Conservation (phyloP, 2,113 vertebrate species). For the Callionymus lyra region DNA sequence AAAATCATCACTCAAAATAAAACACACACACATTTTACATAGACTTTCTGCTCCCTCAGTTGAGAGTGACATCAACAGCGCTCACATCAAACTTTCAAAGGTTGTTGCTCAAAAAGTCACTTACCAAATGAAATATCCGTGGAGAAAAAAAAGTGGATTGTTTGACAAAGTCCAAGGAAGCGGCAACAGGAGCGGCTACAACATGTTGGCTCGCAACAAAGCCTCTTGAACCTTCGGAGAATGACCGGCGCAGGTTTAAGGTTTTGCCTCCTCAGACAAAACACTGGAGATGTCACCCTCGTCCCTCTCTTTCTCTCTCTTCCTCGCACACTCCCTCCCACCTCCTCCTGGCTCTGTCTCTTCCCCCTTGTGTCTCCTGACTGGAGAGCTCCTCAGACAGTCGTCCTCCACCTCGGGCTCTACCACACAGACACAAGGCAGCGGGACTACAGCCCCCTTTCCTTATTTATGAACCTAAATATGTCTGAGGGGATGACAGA, state of each 20-base stretch:
- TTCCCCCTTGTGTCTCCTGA: slow-evolving; percentile 53
- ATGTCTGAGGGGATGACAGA: slow-evolving; percentile 79
- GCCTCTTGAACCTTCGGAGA: slow-evolving; percentile 42
- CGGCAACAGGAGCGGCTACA: slow-evolving; percentile 34
- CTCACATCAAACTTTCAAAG: no score
- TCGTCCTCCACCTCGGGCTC: slow-evolving; percentile 59
- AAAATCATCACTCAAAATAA: no score
- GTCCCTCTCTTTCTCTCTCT: slow-evolving; percentile 23
- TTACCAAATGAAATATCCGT: no score
- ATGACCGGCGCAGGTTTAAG: slow-evolving; percentile 57
- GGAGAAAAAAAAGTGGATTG: slow-evolving; percentile 7
- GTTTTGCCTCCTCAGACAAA: slow-evolving; percentile 59
- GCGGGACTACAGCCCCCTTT: slow-evolving; percentile 59
- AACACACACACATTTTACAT: no score
- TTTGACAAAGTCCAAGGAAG: slow-evolving; percentile 48
- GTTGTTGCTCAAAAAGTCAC: no score
- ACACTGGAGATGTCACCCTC: slow-evolving; percentile 62
- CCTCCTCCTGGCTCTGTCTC: slow-evolving; percentile 48
- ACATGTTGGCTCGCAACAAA: slow-evolving; percentile 48
- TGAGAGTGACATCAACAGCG: no score
- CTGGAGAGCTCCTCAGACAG: slow-evolving; percentile 55
- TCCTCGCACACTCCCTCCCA: slow-evolving; percentile 15
- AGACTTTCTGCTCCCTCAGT: no score
- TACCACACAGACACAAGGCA: slow-evolving; percentile 47
- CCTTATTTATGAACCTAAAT: slow-evolving; percentile 94